Evolutionary conservation across 2,888 invertebrate species (phyloP), one percentile per base, ranked within the genome.

Genomic region (Melanophora roralis): DNA sequence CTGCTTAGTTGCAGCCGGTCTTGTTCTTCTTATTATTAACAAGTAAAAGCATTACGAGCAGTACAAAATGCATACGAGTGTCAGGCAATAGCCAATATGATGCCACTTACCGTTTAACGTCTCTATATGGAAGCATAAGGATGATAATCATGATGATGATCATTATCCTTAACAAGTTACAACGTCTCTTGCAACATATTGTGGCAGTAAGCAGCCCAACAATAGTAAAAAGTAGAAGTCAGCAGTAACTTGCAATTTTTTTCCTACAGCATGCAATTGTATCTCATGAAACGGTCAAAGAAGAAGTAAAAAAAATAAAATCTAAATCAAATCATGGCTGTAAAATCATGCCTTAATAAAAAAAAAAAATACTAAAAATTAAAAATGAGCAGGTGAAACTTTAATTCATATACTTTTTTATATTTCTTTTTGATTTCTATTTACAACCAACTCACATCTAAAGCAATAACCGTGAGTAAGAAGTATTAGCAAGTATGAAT

Each of bases 361-460:
- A n/a, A n/a, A n/a, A n/a, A n/a, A n/a, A n/a, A 80, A 80, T 43
- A 76, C 67, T 80, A 76, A 80, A 80, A 80, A 80, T 80, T 80
- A 80, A 80, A 80, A 80, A 75, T 72, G 72, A 76, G 80, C 80
- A 80, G 80, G 80, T 80, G 80, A 80, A 80, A 80, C 80, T 80
- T 76, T 67, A n/a, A n/a, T n/a, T n/a, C n/a, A 51, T 38, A 23
- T 32, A 40, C 57, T 65, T 64, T 59, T 53, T 21, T 21, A 1
- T 16, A 45, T 12, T 23, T 9, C 43, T 16, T 57, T 57, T 49
- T 40, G 38, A 23, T 62, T 67, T 64, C 67, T 60, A 19, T 60
- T 55, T 47, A 68, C 75, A 80, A 68, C 71, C 40, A 79, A 55
- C 74, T 27, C 27, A 73, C 72, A 57, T 55, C 36, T 55, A 19